Percentiles rank a stretch among this genome's conserved stretches.
Conservation (phyloP, 1,140 invertebrate genomes). For the Muscidifurax raptorellus region DNA sequence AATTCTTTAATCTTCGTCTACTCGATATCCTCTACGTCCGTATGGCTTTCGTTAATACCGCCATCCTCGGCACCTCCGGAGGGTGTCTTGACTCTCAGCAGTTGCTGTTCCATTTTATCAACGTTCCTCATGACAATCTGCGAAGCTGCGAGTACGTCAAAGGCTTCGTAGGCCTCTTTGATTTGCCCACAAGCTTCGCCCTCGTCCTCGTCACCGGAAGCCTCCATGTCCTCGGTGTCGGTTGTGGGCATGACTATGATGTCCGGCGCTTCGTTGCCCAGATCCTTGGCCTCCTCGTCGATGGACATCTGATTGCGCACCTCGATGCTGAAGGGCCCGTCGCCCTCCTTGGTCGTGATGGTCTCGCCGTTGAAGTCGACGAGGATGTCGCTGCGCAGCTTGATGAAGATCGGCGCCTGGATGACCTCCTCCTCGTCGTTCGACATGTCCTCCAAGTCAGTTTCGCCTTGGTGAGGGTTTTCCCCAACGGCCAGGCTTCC, state of each 20-base stretch:
- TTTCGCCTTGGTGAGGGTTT: constrained; percentile 62
- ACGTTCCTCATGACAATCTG: constrained; percentile 70
- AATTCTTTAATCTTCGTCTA: constrained; percentile 53
- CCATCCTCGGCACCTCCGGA: constrained; percentile 58
- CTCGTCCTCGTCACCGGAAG: constrained; percentile 66
- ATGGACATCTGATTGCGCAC: constrained; percentile 69
- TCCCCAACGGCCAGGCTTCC: constrained; percentile 54
- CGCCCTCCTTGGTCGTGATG: constrained; percentile 72
- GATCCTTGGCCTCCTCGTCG: constrained; percentile 49
- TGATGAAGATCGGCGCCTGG: constrained; percentile 58
- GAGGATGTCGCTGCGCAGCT: constrained; percentile 63
- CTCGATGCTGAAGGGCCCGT: constrained; percentile 73
- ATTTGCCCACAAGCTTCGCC: constrained; percentile 61
- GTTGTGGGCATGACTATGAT: constrained; percentile 64
- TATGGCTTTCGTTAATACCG: constrained; percentile 65
- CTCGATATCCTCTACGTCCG: constrained; percentile 72
- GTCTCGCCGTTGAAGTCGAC: constrained; percentile 69
- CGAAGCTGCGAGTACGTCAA: constrained; percentile 65
- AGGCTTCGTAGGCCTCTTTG: constrained; percentile 56
- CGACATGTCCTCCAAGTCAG: constrained; percentile 70
- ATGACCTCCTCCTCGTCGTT: constrained; percentile 64
- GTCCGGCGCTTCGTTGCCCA: constrained; percentile 48
- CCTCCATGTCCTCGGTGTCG: constrained; percentile 71
- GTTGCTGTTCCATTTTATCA: constrained; percentile 65
- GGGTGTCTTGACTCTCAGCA: constrained; percentile 54